Percentiles rank a stretch among this genome's conserved stretches.
phyloP scores from a whole-genome alignment of 2,888 invertebrate genomes.

The Apamea sordens region DNA sequence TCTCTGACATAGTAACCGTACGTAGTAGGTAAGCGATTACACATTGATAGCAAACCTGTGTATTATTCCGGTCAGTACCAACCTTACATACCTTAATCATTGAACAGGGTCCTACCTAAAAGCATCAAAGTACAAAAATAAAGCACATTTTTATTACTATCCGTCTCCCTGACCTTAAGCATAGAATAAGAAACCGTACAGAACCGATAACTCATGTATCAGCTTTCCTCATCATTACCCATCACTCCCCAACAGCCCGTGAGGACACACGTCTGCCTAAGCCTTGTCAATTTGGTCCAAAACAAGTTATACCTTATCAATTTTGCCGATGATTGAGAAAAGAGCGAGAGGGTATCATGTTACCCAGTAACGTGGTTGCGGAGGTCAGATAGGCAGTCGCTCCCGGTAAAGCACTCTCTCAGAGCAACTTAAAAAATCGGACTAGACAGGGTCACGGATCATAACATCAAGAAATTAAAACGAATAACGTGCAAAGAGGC shows the following conservation, averaged over 20 bases:
- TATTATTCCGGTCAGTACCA: constrained; percentile 52
- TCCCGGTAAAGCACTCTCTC: not conserved
- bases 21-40: constrained; percentile 49
- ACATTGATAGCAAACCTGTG: constrained; percentile 46
- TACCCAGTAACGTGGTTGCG: not conserved
- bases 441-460: too few species aligned
- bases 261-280: not conserved
- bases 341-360: not conserved
- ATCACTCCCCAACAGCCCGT: not conserved
- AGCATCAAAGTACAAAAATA: constrained; percentile 57
- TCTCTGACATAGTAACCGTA: constrained; percentile 15
- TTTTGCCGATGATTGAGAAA: not conserved
- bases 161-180: constrained; percentile 56
- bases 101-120: constrained; percentile 53
- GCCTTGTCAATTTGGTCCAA: not conserved
- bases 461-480: too few species aligned
- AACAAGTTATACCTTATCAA: not conserved
- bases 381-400: not conserved
- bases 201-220: not conserved
- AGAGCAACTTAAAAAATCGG: too few species aligned
- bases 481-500: too few species aligned
- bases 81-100: constrained; percentile 58
- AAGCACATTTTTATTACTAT: constrained; percentile 58
- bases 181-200: constrained; percentile 18
- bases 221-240: not conserved